Base-by-base conservation (phyloP, 92 coral and sea anemone genomes). In the Heteractis magnifica region DNA sequence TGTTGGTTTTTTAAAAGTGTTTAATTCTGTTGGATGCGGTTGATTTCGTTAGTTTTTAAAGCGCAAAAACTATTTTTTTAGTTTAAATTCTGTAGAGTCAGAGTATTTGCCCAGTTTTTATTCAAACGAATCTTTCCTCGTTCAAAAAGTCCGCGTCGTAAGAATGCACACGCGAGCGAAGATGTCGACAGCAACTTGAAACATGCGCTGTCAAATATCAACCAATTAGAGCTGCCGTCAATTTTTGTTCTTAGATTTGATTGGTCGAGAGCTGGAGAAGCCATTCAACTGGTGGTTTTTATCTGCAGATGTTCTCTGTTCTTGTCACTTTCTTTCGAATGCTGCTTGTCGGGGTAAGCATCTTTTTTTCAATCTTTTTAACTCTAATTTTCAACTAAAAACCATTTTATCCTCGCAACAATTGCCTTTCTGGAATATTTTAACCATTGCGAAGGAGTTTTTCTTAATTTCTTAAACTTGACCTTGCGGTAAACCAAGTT, bases 101-200 rank as follows among this genome's bases (percentile, higher is more conserved):
- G 34, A 26, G 34, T 26, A 26, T 26, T 26, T 1, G 34, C 34
- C 34, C 34, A 26, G 34, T 26, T 53, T 53, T 53, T 53, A 53
- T 53, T 53, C 58, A 53, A 53, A 53, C 58, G 58, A 53, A 53
- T 8, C 10, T 8, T 8, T 8, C 9, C 2, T 53, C 5, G 11
- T 64, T 64, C 21, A 64, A 64, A 64, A 64, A 19, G 41, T 18
- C 20, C 23, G 41, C 20, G 71, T 64, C 71, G 71, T 64, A 19
- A 23, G 10, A 64, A 64, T 59, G 60, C 76, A 80, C 60, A 80
- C 83, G 83, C 83, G 41, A 80, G 71, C 62, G 15, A 10, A 59
- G 84, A 89, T 91, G 83, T 84, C 93, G 93, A 87, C 91, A 90
- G 83, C 10, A 89, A 58, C 65, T 77, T 85, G 92, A 81, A 81